Conservation (phyloP, 2,797 vertebrate genomes). For the Triplophysa bombifrons region DNA sequence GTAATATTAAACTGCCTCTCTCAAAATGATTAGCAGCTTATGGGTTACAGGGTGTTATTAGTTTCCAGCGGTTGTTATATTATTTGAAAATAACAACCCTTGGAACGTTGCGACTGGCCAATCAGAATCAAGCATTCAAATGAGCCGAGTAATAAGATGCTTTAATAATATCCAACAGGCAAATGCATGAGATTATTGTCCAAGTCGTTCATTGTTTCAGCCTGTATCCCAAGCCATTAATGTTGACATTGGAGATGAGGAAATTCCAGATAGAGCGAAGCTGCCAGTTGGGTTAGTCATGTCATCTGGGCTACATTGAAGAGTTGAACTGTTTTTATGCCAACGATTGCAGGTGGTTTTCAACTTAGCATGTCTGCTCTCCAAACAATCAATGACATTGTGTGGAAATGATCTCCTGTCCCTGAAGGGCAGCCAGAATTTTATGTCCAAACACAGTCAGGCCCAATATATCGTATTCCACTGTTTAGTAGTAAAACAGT, state of each 20-base stretch:
- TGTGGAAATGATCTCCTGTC: background rate
- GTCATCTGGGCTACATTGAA: constrained; percentile 3
- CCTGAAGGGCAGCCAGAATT: background rate
- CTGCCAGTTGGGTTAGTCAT: background rate
- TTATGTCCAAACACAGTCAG: background rate
- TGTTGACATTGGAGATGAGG: background rate
- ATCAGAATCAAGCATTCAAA: too few species aligned
- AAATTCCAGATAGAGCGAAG: background rate
- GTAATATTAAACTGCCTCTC: too few species aligned
- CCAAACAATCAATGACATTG: constrained; percentile 11
- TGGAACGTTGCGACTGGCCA: too few species aligned
- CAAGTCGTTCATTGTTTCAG: background rate
- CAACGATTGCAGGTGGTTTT: background rate
- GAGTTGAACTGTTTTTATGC: background rate
- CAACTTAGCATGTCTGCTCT: background rate
- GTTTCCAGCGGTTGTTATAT: too few species aligned
- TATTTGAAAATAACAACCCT: too few species aligned
- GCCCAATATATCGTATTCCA: background rate
- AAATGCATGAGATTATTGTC: background rate
- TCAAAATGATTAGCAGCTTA: too few species aligned
- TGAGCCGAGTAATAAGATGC: background rate
- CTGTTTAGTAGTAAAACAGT: background rate
- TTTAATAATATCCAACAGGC: background rate
- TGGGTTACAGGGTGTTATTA: too few species aligned
- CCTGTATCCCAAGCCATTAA: background rate